Evolutionary conservation across 2,113 vertebrate genomes (phyloP).

Genomic region (Microtus pennsylvanicus): DNA sequence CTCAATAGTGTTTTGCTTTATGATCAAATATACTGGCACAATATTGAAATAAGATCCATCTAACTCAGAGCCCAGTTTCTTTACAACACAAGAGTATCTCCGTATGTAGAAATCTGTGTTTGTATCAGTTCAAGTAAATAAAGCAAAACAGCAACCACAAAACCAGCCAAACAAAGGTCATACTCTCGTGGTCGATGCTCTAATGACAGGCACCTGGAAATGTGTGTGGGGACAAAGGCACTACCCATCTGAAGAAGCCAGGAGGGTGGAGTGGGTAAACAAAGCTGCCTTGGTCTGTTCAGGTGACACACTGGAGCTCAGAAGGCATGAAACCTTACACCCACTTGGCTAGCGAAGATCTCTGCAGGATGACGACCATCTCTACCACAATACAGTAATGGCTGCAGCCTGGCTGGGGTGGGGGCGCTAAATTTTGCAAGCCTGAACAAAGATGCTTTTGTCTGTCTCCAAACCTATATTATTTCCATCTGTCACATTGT

Average conservation of each 20-base stretch:
- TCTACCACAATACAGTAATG: not conserved
- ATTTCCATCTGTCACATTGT: slow-evolving; percentile 76
- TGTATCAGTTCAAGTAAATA: not conserved
- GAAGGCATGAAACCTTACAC: not conserved
- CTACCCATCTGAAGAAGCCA: not conserved
- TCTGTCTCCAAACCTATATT: slow-evolving; percentile 24
- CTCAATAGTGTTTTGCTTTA: not conserved
- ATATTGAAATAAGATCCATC: not conserved
- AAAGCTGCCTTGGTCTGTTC: not conserved
- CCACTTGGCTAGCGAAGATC: not conserved
- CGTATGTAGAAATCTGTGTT: not conserved
- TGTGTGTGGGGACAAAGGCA: not conserved
- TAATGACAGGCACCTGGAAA: not conserved
- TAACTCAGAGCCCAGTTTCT: not conserved
- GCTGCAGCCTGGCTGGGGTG: slow-evolving; percentile 35
- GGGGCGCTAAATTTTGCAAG: slow-evolving; percentile 48
- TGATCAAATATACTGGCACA: not conserved
- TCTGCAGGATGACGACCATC: not conserved
- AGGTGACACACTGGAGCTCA: not conserved
- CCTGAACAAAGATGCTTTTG: slow-evolving; percentile 5
- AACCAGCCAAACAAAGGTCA: not conserved
- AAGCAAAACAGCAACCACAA: not conserved
- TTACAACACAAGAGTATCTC: not conserved
- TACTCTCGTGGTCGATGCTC: not conserved
- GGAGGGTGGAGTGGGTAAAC: not conserved